Evolutionary conservation across 2,113 vertebrate species (phyloP), one percentile per base, ranked within the genome.

Genomic region (Onychorhynchus coronatus): DNA sequence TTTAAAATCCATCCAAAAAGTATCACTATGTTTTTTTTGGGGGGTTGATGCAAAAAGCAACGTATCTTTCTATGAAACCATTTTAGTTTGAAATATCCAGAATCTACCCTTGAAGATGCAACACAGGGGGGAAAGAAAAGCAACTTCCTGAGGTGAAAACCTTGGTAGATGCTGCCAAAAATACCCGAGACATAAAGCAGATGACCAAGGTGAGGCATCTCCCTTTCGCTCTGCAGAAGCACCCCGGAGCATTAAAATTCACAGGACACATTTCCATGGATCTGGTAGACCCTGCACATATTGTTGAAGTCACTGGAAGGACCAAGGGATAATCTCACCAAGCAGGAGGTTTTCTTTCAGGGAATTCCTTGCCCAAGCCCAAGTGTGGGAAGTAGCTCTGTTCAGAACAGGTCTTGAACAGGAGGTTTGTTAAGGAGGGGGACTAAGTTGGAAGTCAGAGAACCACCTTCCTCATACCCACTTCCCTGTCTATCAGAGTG

Each of bases 1-100:
- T 91, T 72, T 56, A 89, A 95, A 96, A 95, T 65, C 58, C 24
- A 79, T 65, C 73, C 70, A 74, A 79, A 47, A 85, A 79, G 9
- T 50, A 73, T 63, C 74, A 76, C 61, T 27, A 17, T 7, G 21
- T 50, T 49, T 25, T 50, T 27, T 25, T 25, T 49, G 30, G n/a
- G n/a, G 28, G 18, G n/a, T 14, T 68, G 73, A 63, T 87, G 71
- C 23, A 76, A 56, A 41, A 79, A 73, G 42, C 6, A 6, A 52
- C 76, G 10, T 31, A 87, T 33, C 50, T 85, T 87, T 61, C 44
- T 7, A n/a, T 42, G 53, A 79, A 71, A 77, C 55, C 47, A 53
- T 80, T 88, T 95, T 58, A 37, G 53, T 35, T 85, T 72, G 71
- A 94, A 95, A 89, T 37, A 55, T 6, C 53, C n/a, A n/a, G 44